These are phyloP conservation scores for Creontiades dilutus DNA, from an alignment of 2,888 invertebrate species.

Conservation along the genomic window DNA sequence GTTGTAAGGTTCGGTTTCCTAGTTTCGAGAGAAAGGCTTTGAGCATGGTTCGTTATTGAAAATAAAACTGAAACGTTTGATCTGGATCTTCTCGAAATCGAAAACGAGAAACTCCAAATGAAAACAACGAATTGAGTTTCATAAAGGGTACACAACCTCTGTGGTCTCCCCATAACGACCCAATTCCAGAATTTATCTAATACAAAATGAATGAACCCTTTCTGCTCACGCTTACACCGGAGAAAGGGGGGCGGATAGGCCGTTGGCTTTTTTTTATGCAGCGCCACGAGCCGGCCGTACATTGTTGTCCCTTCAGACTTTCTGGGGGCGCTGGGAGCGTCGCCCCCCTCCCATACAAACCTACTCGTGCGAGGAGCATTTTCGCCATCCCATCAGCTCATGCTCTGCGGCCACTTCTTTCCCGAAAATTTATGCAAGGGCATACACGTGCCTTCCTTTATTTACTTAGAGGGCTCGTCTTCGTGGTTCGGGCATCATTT, in stretches of 20 bases:
- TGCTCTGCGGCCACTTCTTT: not conserved
- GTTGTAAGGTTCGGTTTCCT: too few relatives aligned
- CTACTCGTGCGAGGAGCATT: not conserved
- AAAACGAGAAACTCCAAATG: too few relatives aligned
- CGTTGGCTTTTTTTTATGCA: not conserved
- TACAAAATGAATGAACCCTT: slow-evolving; percentile 1
- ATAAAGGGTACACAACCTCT: too few relatives aligned
- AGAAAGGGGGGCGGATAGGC: not conserved
- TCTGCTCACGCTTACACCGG: not conserved
- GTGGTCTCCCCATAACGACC: not conserved
- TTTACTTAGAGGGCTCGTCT: too few relatives aligned
- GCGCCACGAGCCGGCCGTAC: not conserved
- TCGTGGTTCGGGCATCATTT: too few relatives aligned
- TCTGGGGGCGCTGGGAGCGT: not conserved
- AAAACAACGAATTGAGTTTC: too few relatives aligned
- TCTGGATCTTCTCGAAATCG: too few relatives aligned
- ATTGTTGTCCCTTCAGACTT: not conserved
- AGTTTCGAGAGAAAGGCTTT: too few relatives aligned
- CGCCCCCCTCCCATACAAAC: not conserved
- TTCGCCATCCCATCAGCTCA: not conserved
- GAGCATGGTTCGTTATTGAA: too few relatives aligned
- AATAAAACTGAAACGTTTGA: too few relatives aligned
- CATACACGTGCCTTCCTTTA: not conserved
- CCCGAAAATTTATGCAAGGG: not conserved
- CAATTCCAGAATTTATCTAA: not conserved